Evolutionary conservation across 37 sponge, comb jelly and placozoan genomes (phyloP).

Genomic region (Ephydatia muelleri): DNA sequence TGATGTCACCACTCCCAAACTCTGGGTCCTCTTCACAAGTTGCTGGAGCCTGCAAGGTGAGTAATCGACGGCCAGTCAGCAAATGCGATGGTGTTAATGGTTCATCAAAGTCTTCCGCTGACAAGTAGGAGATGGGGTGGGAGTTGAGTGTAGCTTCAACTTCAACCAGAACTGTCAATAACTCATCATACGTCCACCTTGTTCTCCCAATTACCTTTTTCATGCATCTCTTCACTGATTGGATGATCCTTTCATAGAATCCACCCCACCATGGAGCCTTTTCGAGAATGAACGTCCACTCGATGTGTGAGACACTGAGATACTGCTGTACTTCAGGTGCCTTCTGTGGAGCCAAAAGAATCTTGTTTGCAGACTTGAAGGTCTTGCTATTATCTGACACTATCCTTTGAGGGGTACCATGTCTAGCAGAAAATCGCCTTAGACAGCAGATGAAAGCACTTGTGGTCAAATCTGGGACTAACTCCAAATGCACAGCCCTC

Average conservation of each 20-base stretch:
- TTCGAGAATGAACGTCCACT: constrained; percentile 2
- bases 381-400: no score
- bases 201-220: not conserved
- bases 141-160: no score
- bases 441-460: no score
- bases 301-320: constrained; percentile 5
- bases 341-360: no score
- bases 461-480: not conserved
- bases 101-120: constrained; percentile 3
- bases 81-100: not conserved
- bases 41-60: no score
- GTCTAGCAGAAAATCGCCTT: no score
- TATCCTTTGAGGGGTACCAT: no score
- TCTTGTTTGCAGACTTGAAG: not conserved
- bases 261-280: constrained; percentile 9
- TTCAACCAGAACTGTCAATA: no score
- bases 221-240: not conserved
- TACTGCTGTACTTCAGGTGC: no score
- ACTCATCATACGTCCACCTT: not conserved
- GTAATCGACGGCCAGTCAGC: not conserved
- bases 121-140: not conserved
- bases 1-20: no score
- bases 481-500: constrained; percentile 16
- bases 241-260: not conserved
- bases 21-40: no score